A percentile compares a stretch with the other conserved stretches of the same genome.
Conservation (phyloP, 1,140 invertebrate genomes). For the Heliconius nattereri region DNA sequence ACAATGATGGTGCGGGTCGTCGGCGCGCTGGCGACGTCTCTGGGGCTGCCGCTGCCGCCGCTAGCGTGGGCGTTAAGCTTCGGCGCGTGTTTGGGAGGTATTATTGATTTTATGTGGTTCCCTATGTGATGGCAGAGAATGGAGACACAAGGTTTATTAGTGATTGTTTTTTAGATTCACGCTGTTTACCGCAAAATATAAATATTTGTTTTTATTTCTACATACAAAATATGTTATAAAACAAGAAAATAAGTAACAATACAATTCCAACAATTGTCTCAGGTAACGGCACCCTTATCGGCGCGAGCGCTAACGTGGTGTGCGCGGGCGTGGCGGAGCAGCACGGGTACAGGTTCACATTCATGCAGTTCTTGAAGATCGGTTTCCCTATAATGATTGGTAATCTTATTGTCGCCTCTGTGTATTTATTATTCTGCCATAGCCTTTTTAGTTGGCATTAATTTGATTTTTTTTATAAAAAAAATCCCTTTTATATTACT, state of each 20-base stretch:
- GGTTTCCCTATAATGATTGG: not conserved
- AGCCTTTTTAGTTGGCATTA: not conserved
- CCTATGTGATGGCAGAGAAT: not conserved
- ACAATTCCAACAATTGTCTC: not conserved
- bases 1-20: constrained; percentile 93
- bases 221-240: not conserved
- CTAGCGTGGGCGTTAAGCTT: constrained; percentile 90
- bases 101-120: not conserved
- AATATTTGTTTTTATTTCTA: not conserved
- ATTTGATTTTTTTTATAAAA: too few species aligned
- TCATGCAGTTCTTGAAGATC: constrained; percentile 4
- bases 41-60: constrained; percentile 86
- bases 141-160: too few species aligned
- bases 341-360: not conserved
- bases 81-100: constrained; percentile 91
- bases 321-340: not conserved
- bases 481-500: too few species aligned
- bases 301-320: not conserved
- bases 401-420: not conserved
- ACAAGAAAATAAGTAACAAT: not conserved
- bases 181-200: too few species aligned
- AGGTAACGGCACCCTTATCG: not conserved
- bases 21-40: constrained; percentile 82
- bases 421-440: not conserved
- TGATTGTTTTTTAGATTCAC: not conserved